Conservation (phyloP, 2,888 invertebrate species). For the Leptothorax acervorum region DNA sequence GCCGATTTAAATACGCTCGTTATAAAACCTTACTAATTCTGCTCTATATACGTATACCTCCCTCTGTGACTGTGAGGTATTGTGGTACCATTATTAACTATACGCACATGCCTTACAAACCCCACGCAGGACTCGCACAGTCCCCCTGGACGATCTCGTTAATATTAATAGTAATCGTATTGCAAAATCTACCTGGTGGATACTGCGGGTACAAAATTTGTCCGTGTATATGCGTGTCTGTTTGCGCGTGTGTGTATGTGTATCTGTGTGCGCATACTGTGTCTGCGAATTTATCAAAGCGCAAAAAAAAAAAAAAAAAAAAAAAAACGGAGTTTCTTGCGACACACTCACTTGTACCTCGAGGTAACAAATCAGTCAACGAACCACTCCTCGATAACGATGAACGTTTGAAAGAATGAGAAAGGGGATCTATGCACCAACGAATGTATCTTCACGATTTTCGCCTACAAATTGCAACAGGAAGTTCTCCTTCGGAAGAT, state of each 20-base stretch:
- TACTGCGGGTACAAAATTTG: constrained; percentile 73
- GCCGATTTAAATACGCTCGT: constrained; percentile 72
- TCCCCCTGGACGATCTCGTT: constrained; percentile 66
- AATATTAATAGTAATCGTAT: constrained; percentile 71
- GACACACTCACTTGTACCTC: constrained; percentile 33
- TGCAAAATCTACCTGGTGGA: constrained; percentile 74
- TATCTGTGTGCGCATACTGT: neutral
- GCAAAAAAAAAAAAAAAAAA: constrained; percentile 35
- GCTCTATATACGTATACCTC: constrained; percentile 74
- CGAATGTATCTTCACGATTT: constrained; percentile 54
- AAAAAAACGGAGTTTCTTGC: constrained; percentile 27
- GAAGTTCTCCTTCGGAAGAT: constrained; percentile 65
- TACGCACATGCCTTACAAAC: constrained; percentile 70
- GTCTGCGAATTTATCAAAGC: constrained; percentile 28
- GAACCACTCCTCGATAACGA: constrained; percentile 28
- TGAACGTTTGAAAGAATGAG: constrained; percentile 33
- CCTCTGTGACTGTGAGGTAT: constrained; percentile 69
- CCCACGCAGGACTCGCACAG: constrained; percentile 46
- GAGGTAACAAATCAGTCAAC: constrained; percentile 25
- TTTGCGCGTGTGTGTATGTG: neutral
- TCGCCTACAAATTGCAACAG: constrained; percentile 64
- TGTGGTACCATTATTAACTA: constrained; percentile 71
- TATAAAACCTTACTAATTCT: constrained; percentile 74
- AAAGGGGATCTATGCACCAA: constrained; percentile 36
- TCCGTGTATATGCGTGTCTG: constrained; percentile 23